Base-by-base conservation (phyloP, 2,888 invertebrate species). In the Salticus scenicus region DNA sequence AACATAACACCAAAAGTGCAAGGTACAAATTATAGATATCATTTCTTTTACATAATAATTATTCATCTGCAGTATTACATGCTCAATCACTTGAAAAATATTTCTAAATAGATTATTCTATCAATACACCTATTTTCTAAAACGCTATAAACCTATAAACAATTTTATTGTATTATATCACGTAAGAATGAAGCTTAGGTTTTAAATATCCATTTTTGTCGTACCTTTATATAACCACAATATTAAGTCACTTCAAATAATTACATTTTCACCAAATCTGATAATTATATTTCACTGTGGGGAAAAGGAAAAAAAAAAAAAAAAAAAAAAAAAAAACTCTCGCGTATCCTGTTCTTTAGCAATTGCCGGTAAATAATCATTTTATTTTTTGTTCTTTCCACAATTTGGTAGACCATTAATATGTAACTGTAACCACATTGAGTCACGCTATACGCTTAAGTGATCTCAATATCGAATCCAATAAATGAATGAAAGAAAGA, bases 401-500 rank as follows among this genome's bases (percentile, higher is more conserved):
- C 57, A 24, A 24, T 57, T 24, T 57, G 24, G 2, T 24, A 57
- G 17, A 5, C 57, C 57, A 30, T 30, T 66, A 66, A 66, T 66
- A n/a, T 66, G 31, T 31, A 66, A 8, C 66, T 4, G 66, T 14
- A 30, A 66, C n/a, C 31, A 20, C 66, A n/a, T 8, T 31, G 30
- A 70, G 77, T 78, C 77, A 78, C 77, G 77, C 57, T 41, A 70
- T 2, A 30, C n/a, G 30, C 20, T 28, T 30, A 71, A 12, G 30
- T 27, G 47, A 47, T 28, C n/a, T 24, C 66, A 12, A 31, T 33
- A 78, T 33, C 47, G 31, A 78, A 70, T 70, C 69, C n/a, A 63
- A 70, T 78, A 70, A 70, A 75, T 31, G 20, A 20, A 37, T 33
- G 28, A 7, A 27, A n/a, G 20, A 17, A n/a, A 1, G 42, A 51